Base-by-base conservation (phyloP, 2,888 invertebrate genomes). In the Poecilus cupreus region DNA sequence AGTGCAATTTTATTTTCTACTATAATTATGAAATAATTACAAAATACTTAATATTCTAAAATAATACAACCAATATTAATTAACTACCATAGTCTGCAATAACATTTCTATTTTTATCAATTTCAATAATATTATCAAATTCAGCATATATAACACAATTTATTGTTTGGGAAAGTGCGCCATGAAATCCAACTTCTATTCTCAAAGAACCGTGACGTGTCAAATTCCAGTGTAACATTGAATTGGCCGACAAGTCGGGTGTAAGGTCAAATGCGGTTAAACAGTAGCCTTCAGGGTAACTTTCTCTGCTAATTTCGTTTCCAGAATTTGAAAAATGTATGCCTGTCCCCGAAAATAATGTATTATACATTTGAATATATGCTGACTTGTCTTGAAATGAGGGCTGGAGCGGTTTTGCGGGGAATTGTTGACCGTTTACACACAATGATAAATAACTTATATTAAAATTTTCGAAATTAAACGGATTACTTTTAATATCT, bases 221-320 rank as follows among this genome's bases (percentile, higher is more conserved):
- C 0, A 83, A 57, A 46, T 83, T 83, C 84, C 84, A 85, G 20
- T 82, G 84, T 0, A 39, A 13, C 10, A 13, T 78, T 43, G 24
- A 81, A 74, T 84, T 84, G 13, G 84, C 85, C 2, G 84, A 84
- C 1, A 85, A 64, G 83, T 85, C 85, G 1, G 85, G 85, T 3
- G 85, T 85, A 1, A 86, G 72, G 76, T 87, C 86, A 46, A 86
- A 86, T 5, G 83, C n/a, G n/a, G n/a, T n/a, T n/a, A n/a, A n/a
- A n/a, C 85, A 82, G 37, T 84, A 83, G 0, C 85, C 85, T 2
- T 80, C n/a, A 1, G 82, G 13, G 46, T 84, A 86, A 2, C 81
- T 54, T 2, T 54, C 10, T n/a, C 85, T 43, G 5, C 80, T 72
- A 24, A 85, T 82, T 26, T 49, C 39, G 46, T 85, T 83, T 3